Evolutionary conservation across 2,797 vertebrate species (phyloP).

Genomic region (Platyrinchus mystaceus): DNA sequence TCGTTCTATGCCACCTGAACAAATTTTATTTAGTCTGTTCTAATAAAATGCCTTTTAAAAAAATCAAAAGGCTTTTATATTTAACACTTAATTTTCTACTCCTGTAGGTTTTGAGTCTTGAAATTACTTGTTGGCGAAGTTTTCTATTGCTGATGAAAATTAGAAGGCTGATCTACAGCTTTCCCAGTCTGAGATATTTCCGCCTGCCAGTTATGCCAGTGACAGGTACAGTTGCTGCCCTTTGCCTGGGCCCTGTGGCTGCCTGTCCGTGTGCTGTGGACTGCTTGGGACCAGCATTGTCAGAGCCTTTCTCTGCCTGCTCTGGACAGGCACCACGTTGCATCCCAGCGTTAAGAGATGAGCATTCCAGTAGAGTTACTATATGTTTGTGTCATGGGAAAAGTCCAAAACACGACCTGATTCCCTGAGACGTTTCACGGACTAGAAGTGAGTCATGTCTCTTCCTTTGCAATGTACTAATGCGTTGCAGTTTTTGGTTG

Average conservation of each 20-base stretch:
- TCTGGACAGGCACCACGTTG: fast-evolving
- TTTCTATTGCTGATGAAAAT: not conserved
- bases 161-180: not conserved
- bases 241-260: not conserved
- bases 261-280: fast-evolving
- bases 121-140: not conserved
- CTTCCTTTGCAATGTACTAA: not conserved
- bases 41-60: not conserved
- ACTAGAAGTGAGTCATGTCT: not conserved
- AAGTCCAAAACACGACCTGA: fast-evolving
- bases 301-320: not conserved
- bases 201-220: not conserved
- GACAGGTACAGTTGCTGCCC: no score
- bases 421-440: not conserved
- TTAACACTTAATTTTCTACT: not conserved
- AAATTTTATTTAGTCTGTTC: not conserved
- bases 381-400: not conserved
- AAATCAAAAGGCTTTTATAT: not conserved
- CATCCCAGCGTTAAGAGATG: not conserved
- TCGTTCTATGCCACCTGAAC: not conserved
- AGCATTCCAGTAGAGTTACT: not conserved
- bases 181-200: not conserved
- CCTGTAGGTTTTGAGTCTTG: not conserved
- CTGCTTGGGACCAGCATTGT: not conserved
- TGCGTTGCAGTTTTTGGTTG: not conserved